Percentiles rank a stretch among this genome's conserved stretches.
These are phyloP conservation scores for Sus cebifrons DNA, from an alignment of 2,797 vertebrate genomes.

Conservation along the genomic window DNA sequence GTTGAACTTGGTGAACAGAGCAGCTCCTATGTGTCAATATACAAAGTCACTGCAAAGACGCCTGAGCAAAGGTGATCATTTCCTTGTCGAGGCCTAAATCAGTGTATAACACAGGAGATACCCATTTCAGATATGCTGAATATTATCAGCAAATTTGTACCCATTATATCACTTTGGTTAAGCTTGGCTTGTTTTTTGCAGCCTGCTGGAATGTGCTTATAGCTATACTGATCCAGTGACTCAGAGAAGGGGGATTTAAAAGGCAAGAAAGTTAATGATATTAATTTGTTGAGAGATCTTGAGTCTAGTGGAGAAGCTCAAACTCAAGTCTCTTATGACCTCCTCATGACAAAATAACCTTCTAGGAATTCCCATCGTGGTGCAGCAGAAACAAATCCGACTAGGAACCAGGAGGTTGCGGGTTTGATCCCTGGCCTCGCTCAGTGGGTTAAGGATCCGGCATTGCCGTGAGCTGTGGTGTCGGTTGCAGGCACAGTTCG, in stretches of 20 bases:
- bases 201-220: background rate
- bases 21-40: background rate
- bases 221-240: background rate
- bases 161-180: conserved; percentile 35
- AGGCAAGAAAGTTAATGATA: background rate
- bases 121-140: background rate
- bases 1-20: background rate
- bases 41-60: conserved; percentile 18
- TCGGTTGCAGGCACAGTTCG: no score
- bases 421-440: no score
- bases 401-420: no score
- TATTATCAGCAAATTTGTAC: no score
- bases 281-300: conserved; percentile 52
- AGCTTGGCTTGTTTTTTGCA: conserved; percentile 39
- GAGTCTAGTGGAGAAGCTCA: background rate
- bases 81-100: conserved; percentile 43
- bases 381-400: no score
- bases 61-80: conserved; percentile 25
- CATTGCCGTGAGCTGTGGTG: no score
- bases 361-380: background rate
- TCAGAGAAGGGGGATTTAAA: conserved; percentile 14
- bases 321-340: background rate
- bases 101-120: background rate
- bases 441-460: no score
- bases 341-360: background rate